phyloP scores from a whole-genome alignment of 2,888 invertebrate species.

The Morinoia aosen region DNA sequence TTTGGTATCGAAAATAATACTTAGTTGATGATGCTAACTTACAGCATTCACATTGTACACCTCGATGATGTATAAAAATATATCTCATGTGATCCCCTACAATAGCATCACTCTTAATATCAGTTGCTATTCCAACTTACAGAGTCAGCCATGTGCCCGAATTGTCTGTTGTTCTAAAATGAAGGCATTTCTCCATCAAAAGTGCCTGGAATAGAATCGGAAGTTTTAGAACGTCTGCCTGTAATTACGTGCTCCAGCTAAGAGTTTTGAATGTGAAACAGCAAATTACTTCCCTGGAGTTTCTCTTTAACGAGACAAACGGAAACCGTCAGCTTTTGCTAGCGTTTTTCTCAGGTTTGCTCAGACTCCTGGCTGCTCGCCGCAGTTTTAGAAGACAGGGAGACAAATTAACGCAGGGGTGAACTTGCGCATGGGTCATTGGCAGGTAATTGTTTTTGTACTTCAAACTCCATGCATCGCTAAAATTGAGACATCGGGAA shows the following conservation, averaged over 20 bases:
- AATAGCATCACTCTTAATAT: too few relatives aligned
- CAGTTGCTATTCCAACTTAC: neutral
- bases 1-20: too few relatives aligned
- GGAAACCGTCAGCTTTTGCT: neutral
- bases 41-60: too few relatives aligned
- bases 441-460: too few relatives aligned
- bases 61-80: too few relatives aligned
- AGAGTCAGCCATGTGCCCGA: neutral
- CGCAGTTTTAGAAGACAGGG: neutral
- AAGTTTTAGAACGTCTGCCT: neutral
- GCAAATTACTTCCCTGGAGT: slow-evolving; percentile 15
- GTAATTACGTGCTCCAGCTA: slow-evolving; percentile 8
- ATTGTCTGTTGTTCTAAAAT: neutral
- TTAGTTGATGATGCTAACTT: too few relatives aligned
- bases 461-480: too few relatives aligned
- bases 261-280: neutral
- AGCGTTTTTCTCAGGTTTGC: neutral
- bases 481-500: too few relatives aligned
- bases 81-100: too few relatives aligned
- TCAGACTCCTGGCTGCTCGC: neutral
- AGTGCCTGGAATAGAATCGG: neutral
- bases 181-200: neutral
- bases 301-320: neutral
- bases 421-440: neutral
- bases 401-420: neutral